Base-by-base conservation (phyloP, 23 tunicate genomes). In the Ciona savignyi region DNA sequence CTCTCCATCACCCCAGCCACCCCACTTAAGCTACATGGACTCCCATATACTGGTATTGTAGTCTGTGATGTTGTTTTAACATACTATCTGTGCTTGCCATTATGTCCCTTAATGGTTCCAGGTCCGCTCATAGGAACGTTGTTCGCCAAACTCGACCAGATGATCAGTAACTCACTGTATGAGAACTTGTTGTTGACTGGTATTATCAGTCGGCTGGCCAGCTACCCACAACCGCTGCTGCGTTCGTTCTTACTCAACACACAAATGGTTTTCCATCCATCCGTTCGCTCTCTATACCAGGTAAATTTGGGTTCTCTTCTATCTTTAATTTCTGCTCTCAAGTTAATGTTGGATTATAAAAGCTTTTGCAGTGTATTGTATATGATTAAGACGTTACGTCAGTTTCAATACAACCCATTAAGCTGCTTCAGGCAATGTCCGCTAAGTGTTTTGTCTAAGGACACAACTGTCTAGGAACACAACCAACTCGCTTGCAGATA, bases 121-220 rank as follows among this genome's bases (percentile, higher is more conserved):
- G 95, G 98, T 68, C 98, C 98, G 3, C 74, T 93, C 61, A 70
- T 93, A 48, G 82, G 82, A 2, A 93, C 92, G 1, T 61, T 93
- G 31, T 93, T 93, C 32, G 98, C 97, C 24, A 93, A 86, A 63
- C 81, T 93, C 2, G 98, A 93, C 67, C 98, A 93, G 67, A 93
- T 93, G 98, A 73, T 81, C 49, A 86, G 66, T 74, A 93, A 93
- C 34, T 86, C 98, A 0, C 66, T 93, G 74, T 93, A 86, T 66
- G 93, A 85, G 49, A 93, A 93, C 65, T 76, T 93, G 27, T 79
- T 93, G 30, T 80, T 93, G 71, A 93, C 98, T 65, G 98, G 93
- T 4, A 80, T 93, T 71, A 74, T 93, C 23, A 85, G 88, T 15
- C 68, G 93, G 62, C 65, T 93, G 67, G 85, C 93, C 0, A 31